Base-by-base conservation (phyloP, 2,888 invertebrate species). In the Allophyes oxyacanthae region DNA sequence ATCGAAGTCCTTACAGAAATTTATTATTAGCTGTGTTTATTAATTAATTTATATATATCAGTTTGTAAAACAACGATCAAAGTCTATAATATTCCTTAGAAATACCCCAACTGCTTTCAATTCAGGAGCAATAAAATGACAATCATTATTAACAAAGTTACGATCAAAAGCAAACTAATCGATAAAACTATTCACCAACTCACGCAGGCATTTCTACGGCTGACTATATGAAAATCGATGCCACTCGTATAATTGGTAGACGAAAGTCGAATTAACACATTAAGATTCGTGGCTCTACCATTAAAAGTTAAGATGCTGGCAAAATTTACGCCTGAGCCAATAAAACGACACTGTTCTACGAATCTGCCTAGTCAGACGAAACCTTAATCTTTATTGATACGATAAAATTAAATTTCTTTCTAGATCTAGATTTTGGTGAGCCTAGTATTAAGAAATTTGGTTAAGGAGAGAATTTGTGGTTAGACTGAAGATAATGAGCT, bases 221-320 rank as follows among this genome's bases (percentile, higher is more conserved):
- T 28, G n/a, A 40, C 34, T 36, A 13, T 15, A 4, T 48, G 25
- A 43, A 26, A 46, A 46, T 41, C 6, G 14, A 42, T 36, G 33
- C 30, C 6, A 9, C 13, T 15, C 42, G 45, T 20, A 36, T 40
- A 36, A 55, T 57, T 14, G 20, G 13, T 34, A 6, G 8, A 36
- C 4, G n/a, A 48, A 52, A 50, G 26, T 60, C 14, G 0, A 11
- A 56, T 58, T 56, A 61, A 52, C 38, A 52, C 64, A 52, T 49
- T 42, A 50, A 50, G 40, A 48, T 41, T 26, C 30, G 32, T 9
- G 32, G 8, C 33, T 15, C 14, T n/a, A 15, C 40, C 42, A 60
- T 60, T 51, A 63, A 59, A 74, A 70, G 50, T 58, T 42, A n/a
- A 57, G 43, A 13, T n/a, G 26, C 37, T 37, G 10, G 14, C 28